Percentiles rank a stretch among this genome's conserved stretches.
These are phyloP conservation scores for Bubo scandiacus DNA, from an alignment of 2,113 vertebrate genomes.

Conservation along the genomic window DNA sequence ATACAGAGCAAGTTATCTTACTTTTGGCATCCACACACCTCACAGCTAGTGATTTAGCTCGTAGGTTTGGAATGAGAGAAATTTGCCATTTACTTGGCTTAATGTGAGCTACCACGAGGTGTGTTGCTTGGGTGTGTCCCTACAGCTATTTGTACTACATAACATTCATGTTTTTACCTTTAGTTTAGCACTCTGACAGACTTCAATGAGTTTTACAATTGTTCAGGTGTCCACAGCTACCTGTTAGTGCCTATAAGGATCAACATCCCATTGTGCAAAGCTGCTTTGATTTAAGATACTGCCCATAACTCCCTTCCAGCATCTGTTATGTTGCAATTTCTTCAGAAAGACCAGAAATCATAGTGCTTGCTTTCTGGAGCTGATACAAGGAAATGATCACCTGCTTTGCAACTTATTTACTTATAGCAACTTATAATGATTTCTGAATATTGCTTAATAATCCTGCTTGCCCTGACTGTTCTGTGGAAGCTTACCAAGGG, in stretches of 20 bases:
- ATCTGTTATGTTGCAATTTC: not conserved
- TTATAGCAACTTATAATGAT: no score
- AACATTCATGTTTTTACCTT: not conserved
- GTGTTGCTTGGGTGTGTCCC: not conserved
- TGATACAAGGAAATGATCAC: no score
- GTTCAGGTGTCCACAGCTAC: not conserved
- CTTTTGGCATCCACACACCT: not conserved
- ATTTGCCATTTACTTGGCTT: not conserved
- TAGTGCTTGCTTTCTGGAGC: not conserved
- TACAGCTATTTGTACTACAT: not conserved
- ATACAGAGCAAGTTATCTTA: not conserved
- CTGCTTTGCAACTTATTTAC: no score
- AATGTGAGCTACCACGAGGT: rapidly evolving
- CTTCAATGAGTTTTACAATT: not conserved
- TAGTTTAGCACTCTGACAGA: not conserved
- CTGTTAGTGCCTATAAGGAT: not conserved
- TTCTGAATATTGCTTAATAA: no score
- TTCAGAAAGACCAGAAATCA: not conserved
- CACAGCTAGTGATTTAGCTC: not conserved
- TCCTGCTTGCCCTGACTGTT: no score
- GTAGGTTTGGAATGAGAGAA: not conserved
- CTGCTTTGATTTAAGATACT: not conserved
- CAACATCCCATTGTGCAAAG: not conserved
- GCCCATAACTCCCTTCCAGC: not conserved
- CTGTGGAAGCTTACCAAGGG: no score